Conservation (phyloP, 2,888 invertebrate species). For the Troglohyphantes excavatus region DNA sequence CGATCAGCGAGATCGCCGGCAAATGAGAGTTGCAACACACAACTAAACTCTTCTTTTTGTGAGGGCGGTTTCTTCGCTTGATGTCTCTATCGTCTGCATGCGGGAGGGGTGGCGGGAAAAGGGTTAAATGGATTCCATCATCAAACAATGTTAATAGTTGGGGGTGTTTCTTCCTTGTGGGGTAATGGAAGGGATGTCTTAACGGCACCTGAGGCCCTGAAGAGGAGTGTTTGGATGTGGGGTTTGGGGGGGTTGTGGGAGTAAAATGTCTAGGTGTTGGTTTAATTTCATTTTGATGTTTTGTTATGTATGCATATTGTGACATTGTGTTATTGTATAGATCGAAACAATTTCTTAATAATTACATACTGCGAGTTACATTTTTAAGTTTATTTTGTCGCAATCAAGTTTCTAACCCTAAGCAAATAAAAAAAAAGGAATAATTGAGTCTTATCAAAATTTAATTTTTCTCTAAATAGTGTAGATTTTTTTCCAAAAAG, state of each 20-base stretch:
- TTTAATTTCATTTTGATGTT: too few species aligned
- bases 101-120: conserved; percentile 5
- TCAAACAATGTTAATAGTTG: conserved; percentile 31
- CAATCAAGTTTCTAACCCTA: too few species aligned
- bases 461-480: too few species aligned
- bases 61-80: conserved; percentile 3
- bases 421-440: too few species aligned
- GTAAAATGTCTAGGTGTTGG: background rate
- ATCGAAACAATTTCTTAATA: too few species aligned
- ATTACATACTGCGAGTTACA: too few species aligned
- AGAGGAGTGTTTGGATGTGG: conserved; percentile 41
- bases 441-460: too few species aligned
- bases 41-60: conserved; percentile 47
- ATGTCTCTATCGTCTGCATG: background rate
- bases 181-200: conserved; percentile 32
- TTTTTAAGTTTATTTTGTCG: too few species aligned
- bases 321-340: too few species aligned
- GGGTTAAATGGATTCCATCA: conserved; percentile 62
- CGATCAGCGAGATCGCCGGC: conserved; percentile 38
- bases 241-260: conserved; percentile 26
- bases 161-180: conserved; percentile 50
- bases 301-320: too few species aligned
- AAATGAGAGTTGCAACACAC: conserved; percentile 42
- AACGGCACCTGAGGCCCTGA: conserved; percentile 60
- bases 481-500: too few species aligned